A percentile compares a stretch with the other conserved stretches of the same genome.
Conservation (phyloP, 2,797 vertebrate genomes). For the Enteromius anoplus region DNA sequence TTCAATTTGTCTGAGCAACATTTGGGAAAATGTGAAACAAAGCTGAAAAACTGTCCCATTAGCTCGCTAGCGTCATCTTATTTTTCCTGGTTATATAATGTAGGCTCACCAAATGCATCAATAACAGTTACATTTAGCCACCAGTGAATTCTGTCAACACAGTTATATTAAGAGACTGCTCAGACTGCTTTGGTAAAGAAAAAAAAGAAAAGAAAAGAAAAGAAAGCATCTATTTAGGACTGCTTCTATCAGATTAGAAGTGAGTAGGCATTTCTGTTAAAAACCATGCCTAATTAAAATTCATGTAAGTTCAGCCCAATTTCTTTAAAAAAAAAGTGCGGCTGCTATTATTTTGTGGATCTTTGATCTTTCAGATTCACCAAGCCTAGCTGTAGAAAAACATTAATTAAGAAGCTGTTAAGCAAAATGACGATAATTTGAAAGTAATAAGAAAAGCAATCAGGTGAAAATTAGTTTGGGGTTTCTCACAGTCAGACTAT, state of each 20-base stretch:
- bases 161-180: neutral
- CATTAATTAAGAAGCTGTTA: neutral
- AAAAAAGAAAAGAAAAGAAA: neutral
- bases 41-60: neutral
- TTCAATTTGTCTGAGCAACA: neutral
- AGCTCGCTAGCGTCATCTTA: neutral
- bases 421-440: conserved; percentile 1
- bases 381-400: neutral
- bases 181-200: neutral
- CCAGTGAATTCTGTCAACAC: neutral
- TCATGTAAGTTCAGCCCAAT: neutral
- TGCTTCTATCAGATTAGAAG: neutral
- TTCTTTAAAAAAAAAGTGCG: conserved; percentile 1
- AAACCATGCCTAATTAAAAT: neutral
- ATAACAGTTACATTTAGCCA: neutral
- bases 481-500: conserved; percentile 12
- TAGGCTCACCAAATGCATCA: neutral
- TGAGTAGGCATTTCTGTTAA: neutral
- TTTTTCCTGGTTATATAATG: neutral
- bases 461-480: neutral
- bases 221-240: neutral
- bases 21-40: neutral
- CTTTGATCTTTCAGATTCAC: conserved; percentile 23
- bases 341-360: neutral
- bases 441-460: conserved; percentile 24